phyloP scores from a whole-genome alignment of 2,888 invertebrate genomes.

The Drosophila ezoana region DNA sequence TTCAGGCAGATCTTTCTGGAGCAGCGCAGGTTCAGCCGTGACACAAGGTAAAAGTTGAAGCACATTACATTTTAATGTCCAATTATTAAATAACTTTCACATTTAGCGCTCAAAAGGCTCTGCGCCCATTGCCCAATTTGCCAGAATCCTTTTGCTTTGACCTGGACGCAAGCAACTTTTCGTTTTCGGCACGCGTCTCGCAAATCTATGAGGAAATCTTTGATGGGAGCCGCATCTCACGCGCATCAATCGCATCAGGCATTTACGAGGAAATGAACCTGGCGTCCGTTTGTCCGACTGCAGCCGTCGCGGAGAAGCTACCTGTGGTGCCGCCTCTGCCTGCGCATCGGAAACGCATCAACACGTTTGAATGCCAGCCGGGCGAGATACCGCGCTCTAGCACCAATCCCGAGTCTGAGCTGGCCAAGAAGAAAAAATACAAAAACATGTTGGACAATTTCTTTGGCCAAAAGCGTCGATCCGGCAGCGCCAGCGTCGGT shows the following conservation, averaged over 20 bases:
- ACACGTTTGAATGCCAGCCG: constrained; percentile 79
- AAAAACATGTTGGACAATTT: constrained; percentile 81
- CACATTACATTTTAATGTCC: not conserved
- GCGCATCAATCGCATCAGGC: constrained; percentile 83
- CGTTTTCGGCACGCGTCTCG: constrained; percentile 81
- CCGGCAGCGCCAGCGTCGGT: constrained; percentile 73
- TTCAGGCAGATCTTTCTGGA: constrained; percentile 84
- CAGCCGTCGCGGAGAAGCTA: constrained; percentile 63
- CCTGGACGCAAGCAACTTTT: constrained; percentile 62
- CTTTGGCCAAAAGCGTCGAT: constrained; percentile 79
- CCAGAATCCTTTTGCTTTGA: constrained; percentile 74
- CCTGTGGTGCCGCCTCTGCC: constrained; percentile 79
- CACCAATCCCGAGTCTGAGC: constrained; percentile 84
- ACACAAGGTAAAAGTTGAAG: constrained; percentile 35
- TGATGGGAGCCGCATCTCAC: constrained; percentile 79
- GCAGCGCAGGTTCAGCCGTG: constrained; percentile 80
- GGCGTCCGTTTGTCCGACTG: constrained; percentile 29
- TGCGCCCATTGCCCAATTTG: constrained; percentile 84
- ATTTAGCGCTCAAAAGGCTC: constrained; percentile 60
- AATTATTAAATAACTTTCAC: no score
- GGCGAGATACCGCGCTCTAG: constrained; percentile 82
- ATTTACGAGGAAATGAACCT: constrained; percentile 85
- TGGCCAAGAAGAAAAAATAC: constrained; percentile 83
- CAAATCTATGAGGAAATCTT: constrained; percentile 85
- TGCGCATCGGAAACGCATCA: constrained; percentile 82